A percentile compares a stretch with the other conserved stretches of the same genome.
Evolutionary conservation across 2,797 vertebrate genomes (phyloP).

Genomic region (Sebastes nivosus): DNA sequence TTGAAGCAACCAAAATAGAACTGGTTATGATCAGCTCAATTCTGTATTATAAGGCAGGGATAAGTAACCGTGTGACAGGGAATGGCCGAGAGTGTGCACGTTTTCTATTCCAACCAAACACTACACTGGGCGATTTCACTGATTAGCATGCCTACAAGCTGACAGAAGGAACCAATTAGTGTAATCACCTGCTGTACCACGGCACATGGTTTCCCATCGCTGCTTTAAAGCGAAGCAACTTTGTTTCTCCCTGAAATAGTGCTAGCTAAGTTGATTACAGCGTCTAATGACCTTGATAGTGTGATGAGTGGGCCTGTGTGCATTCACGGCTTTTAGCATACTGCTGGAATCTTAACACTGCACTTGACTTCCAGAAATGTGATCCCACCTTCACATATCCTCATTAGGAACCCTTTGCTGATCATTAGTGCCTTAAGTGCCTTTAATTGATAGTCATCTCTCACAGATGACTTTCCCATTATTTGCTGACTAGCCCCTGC

Average conservation of each 20-base stretch:
- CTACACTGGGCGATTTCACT: conserved; percentile 54
- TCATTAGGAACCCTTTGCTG: conserved; percentile 81
- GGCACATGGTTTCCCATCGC: conserved; percentile 41
- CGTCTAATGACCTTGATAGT: conserved; percentile 75
- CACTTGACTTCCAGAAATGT: conserved; percentile 74
- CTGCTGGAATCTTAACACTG: conserved; percentile 65
- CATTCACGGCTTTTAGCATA: conserved; percentile 67
- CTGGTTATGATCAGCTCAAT: not conserved
- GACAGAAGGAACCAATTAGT: conserved; percentile 75
- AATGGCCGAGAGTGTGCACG: conserved; percentile 47
- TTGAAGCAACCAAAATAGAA: not conserved
- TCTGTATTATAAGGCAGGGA: conserved; percentile 28
- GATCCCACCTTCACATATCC: conserved; percentile 82
- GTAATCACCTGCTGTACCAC: conserved; percentile 69
- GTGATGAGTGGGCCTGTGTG: conserved; percentile 61
- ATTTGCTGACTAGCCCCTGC: conserved; percentile 74
- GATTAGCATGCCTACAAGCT: conserved; percentile 71
- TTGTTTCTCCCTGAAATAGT: conserved; percentile 59
- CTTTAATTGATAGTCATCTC: conserved; percentile 84
- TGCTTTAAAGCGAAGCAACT: conserved; percentile 62
- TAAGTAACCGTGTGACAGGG: conserved; percentile 56
- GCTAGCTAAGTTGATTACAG: conserved; percentile 66
- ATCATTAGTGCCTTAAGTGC: conserved; percentile 84
- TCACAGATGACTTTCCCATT: conserved; percentile 80
- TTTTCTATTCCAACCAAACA: conserved; percentile 56